Evolutionary conservation across 2,888 invertebrate species (phyloP).

Genomic region (Heliconius erato): DNA sequence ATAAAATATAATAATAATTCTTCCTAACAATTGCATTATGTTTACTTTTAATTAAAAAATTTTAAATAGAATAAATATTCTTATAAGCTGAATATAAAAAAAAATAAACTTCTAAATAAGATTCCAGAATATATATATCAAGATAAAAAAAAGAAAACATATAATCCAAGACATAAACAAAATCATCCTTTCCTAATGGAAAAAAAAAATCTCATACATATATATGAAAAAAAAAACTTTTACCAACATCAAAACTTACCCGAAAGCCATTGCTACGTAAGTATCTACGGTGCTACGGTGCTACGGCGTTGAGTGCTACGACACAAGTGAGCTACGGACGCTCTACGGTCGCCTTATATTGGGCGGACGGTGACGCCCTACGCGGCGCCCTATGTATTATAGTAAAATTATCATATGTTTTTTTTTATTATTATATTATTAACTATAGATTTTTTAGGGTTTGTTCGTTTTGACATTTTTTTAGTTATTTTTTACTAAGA

Average conservation of each 20-base stretch:
- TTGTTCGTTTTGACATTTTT: background rate
- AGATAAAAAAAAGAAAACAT: too few species aligned
- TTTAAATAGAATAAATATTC: background rate
- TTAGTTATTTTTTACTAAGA: background rate
- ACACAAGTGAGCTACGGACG: conserved; percentile 63
- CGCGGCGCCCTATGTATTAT: conserved; percentile 60
- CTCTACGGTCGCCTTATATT: conserved; percentile 69
- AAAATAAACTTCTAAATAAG: too few species aligned
- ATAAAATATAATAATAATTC: background rate
- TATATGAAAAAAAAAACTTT: conserved; percentile 23
- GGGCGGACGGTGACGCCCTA: conserved; percentile 63
- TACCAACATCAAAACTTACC: conserved; percentile 57
- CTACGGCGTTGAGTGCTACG: conserved; percentile 50
- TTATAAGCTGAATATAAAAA: background rate
- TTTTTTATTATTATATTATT: background rate
- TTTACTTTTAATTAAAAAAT: background rate
- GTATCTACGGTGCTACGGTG: conserved; percentile 59
- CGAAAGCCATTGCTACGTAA: conserved; percentile 63
- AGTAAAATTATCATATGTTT: background rate
- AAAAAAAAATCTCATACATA: background rate
- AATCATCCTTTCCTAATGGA: background rate
- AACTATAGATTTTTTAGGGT: background rate
- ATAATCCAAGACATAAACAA: too few species aligned
- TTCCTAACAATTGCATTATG: background rate
- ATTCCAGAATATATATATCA: too few species aligned